Evolutionary conservation across 1,140 invertebrate species (phyloP).

Genomic region (Drosophila sp.): DNA sequence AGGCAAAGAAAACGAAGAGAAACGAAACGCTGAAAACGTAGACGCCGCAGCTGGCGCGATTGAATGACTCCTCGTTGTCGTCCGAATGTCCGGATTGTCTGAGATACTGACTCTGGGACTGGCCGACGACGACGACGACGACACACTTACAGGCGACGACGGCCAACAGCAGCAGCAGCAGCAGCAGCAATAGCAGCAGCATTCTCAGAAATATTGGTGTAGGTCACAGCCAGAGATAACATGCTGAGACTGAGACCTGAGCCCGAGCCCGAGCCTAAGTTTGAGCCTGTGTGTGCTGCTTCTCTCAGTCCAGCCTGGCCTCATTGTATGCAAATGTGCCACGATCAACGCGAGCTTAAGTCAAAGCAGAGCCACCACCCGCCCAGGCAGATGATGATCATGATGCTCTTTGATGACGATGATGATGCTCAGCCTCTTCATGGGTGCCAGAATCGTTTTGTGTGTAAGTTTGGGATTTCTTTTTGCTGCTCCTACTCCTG

Average conservation of each 20-base stretch:
- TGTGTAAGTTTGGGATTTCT: conserved; percentile 59
- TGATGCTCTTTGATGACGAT: conserved; percentile 8
- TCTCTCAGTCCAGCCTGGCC: conserved; percentile 57
- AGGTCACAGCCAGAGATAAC: conserved; percentile 83
- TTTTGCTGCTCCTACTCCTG: conserved; percentile 8
- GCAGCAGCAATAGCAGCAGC: conserved; percentile 58
- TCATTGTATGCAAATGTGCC: conserved; percentile 83
- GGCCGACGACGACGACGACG: conserved; percentile 69
- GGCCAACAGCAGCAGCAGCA: conserved; percentile 24
- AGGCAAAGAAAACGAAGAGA: conserved; percentile 52
- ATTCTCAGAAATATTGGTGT: conserved; percentile 83
- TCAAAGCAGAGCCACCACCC: conserved; percentile 59
- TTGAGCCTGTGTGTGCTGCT: conserved; percentile 18
- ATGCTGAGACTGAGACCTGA: conserved; percentile 58
- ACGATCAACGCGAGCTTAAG: conserved; percentile 56
- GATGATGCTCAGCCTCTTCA: conserved; percentile 50
- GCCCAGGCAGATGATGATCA: conserved; percentile 60
- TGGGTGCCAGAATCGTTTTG: conserved; percentile 81
- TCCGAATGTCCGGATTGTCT: conserved; percentile 55
- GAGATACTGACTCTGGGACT: conserved; percentile 75
- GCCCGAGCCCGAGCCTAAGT: conserved; percentile 5
- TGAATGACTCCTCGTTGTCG: conserved; percentile 77
- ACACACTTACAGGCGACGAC: conserved; percentile 81
- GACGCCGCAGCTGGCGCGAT: conserved; percentile 78
- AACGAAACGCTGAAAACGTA: conserved; percentile 65